Percentiles rank a stretch among this genome's conserved stretches.
phyloP scores from a whole-genome alignment of 2,113 vertebrate genomes.

The Romanogobio albipinnatus region DNA sequence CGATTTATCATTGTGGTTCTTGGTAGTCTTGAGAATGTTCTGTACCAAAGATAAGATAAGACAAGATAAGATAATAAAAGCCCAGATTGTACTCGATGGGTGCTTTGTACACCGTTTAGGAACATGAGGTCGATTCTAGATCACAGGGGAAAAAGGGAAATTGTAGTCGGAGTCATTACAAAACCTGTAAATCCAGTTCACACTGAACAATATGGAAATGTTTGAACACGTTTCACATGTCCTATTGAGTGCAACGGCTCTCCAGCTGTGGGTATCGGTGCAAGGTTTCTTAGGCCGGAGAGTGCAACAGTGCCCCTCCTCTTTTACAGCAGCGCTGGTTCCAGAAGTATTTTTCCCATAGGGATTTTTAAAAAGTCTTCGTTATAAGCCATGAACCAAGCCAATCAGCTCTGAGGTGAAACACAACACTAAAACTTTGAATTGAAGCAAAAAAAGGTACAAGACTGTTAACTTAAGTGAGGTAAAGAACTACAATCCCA shows the following conservation, averaged over 20 bases:
- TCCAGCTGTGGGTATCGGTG: not conserved
- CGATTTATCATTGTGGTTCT: not conserved
- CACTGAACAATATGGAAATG: constrained; percentile 66
- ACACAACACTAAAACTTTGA: too few species aligned
- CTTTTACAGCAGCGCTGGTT: too few species aligned
- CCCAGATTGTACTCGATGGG: not conserved
- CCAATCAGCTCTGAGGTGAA: too few species aligned
- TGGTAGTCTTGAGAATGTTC: not conserved
- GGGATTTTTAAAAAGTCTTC: too few species aligned
- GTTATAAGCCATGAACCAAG: too few species aligned
- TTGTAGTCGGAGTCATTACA: not conserved
- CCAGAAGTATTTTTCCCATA: too few species aligned
- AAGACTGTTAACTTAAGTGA: too few species aligned
- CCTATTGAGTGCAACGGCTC: constrained; percentile 64
- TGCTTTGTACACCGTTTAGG: not conserved
- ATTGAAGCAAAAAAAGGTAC: too few species aligned
- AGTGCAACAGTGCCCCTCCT: too few species aligned
- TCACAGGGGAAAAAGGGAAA: constrained; percentile 9
- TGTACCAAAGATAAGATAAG: constrained; percentile 21
- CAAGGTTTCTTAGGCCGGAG: not conserved
- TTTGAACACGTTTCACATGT: constrained; percentile 35
- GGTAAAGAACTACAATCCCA: too few species aligned
- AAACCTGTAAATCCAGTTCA: constrained; percentile 34
- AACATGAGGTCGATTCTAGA: not conserved
- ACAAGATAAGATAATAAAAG: constrained; percentile 20